Evolutionary conservation across 2,797 vertebrate species (phyloP), one percentile per base, ranked within the genome.

Genomic region (Cryptoblepharus egeriae): DNA sequence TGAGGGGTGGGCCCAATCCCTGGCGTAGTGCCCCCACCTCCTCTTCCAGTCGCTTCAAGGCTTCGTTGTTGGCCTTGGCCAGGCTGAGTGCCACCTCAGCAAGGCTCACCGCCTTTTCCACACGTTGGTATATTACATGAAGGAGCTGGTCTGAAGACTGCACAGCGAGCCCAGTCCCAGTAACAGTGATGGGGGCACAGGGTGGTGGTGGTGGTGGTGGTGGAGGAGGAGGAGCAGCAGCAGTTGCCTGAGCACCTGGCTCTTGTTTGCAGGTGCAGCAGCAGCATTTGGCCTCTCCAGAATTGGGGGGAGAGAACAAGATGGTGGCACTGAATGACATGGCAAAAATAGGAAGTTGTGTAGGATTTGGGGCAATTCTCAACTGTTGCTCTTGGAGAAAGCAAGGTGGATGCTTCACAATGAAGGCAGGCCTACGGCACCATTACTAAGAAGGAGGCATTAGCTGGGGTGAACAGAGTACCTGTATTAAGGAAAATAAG

Each of bases 281-380:
- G 82, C 92, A 92, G 85, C 92, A 94, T 13, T 87, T 90, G 67
- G 82, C 84, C 37, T 95, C 93, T 0, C 81, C 85, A 75, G 91
- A 87, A 4, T 90, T 67, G 4, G 94, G 93, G 37, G 95, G 95
- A 20, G 95, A 93, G 82, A 95, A 95, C 77, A 95, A 91, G 57
- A 95, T 95, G 77, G 95, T 95, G 71, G 95, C 95, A 16, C 95
- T 95, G 91, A 95, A 95, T 32, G 95, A 95, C 95, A 95, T 95
- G 77, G 79, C 61, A 28, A 88, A n/a, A 76, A 52, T 60, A 84
- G 4, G 87, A 28, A 42, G 61, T 58, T 30, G 30, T 12, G 58
- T 37, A 77, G n/a, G 79, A 13, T 22, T 60, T 11, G 15, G 26
- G n/a, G n/a, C 6, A 15, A n/a, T 37, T 22, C 37, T 10, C 55